These are phyloP conservation scores for Anneissia japonica DNA, from an alignment of 35 echinoderm and acorn worm species.

Conservation along the genomic window DNA sequence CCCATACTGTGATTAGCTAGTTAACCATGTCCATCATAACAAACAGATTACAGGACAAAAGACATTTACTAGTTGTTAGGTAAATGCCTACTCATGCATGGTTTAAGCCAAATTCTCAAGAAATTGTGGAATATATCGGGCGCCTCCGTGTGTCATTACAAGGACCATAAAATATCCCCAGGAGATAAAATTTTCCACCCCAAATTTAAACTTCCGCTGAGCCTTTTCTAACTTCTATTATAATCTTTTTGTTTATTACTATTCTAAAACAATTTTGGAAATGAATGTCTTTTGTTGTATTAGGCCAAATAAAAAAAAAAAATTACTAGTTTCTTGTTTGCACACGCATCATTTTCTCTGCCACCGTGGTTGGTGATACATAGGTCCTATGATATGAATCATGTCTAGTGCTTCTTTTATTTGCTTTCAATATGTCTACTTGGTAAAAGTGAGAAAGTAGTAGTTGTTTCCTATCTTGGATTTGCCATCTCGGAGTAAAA, in stretches of 20 bases:
- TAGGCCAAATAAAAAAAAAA: no score
- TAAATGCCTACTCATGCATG: not conserved
- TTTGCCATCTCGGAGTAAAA: no score
- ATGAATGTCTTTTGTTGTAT: no score
- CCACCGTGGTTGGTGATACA: no score
- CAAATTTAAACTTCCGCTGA: not conserved
- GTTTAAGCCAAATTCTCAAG: not conserved
- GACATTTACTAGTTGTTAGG: not conserved
- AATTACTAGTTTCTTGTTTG: no score
- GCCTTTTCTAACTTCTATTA: not conserved
- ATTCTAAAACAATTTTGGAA: no score
- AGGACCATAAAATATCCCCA: not conserved
- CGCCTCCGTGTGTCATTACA: not conserved
- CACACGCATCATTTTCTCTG: no score
- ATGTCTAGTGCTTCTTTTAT: no score
- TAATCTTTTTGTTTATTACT: not conserved
- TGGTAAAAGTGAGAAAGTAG: no score
- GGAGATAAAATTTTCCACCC: not conserved
- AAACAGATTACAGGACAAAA: not conserved
- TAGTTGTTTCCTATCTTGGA: no score
- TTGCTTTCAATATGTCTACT: no score
- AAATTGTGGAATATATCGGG: not conserved
- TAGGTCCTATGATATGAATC: no score
- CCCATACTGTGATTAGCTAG: not conserved
- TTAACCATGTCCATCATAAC: not conserved